Percentiles rank a stretch among this genome's conserved stretches.
Evolutionary conservation across 1,140 invertebrate genomes (phyloP).

Genomic region (Zaprionus gabonicus): DNA sequence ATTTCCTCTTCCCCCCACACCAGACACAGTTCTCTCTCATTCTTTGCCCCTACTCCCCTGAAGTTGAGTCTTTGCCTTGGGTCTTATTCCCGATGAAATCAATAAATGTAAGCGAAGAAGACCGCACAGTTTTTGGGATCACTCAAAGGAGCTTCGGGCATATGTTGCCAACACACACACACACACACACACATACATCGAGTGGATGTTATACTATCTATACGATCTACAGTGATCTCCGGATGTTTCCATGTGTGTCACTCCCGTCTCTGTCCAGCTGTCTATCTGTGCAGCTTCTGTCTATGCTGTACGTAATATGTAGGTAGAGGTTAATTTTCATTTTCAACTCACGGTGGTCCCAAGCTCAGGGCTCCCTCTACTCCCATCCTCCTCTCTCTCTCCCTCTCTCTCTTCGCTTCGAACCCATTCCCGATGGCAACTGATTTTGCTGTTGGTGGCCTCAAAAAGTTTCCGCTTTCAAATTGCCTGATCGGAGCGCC

Average conservation of each 20-base stretch:
- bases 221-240: conserved; percentile 65
- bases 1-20: neutral
- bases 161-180: conserved; percentile 30
- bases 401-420: neutral
- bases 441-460: conserved; percentile 29
- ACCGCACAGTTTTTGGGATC: conserved; percentile 58
- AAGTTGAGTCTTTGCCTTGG: neutral
- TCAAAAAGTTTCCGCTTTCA: conserved; percentile 48
- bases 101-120: conserved; percentile 74
- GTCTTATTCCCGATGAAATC: conserved; percentile 68
- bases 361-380: neutral
- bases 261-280: conserved; percentile 10
- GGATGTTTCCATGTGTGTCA: conserved; percentile 59
- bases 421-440: neutral
- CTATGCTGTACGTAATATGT: conserved; percentile 64
- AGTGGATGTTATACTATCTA: conserved; percentile 44
- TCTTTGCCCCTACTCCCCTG: neutral
- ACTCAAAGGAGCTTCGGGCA: conserved; percentile 50
- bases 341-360: conserved; percentile 67
- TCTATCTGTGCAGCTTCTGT: conserved; percentile 49
- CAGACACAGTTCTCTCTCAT: neutral
- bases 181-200: conserved; percentile 8
- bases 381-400: neutral
- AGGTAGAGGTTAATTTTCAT: conserved; percentile 74
- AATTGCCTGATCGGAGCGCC: conserved; percentile 17